phyloP scores from a whole-genome alignment of 2,113 vertebrate species.

The Urocitellus parryii region DNA sequence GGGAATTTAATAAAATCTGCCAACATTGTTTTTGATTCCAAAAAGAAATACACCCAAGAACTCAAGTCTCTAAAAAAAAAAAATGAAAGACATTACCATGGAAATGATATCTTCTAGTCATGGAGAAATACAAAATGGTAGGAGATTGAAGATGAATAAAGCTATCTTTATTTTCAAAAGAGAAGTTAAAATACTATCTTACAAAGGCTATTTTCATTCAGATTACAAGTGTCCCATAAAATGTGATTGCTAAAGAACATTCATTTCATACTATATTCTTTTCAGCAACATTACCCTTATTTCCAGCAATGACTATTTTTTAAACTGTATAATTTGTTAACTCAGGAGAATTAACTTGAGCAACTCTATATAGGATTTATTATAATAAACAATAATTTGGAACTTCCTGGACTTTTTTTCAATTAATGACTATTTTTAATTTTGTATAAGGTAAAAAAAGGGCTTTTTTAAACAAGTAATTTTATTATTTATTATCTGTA shows the following conservation, averaged over 20 bases:
- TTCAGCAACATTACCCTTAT: neutral
- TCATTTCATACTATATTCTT: conserved; percentile 48
- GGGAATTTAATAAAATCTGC: neutral
- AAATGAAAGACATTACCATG: neutral
- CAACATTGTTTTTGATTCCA: neutral
- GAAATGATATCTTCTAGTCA: neutral
- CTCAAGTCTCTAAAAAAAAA: neutral
- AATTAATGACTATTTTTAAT: conserved; percentile 60
- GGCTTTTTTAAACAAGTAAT: neutral
- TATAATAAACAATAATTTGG: conserved; percentile 53
- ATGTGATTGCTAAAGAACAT: neutral
- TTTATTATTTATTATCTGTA: conserved; percentile 7
- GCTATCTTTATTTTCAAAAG: neutral
- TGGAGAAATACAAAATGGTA: neutral
- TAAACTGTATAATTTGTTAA: conserved; percentile 35
- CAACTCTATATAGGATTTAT: conserved; percentile 47
- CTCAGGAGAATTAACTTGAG: conserved; percentile 34
- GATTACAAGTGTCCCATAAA: neutral
- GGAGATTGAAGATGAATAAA: neutral
- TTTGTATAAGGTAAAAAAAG: conserved; percentile 57
- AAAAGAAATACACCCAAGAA: neutral
- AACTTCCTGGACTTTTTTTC: conserved; percentile 58
- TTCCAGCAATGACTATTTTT: conserved; percentile 55
- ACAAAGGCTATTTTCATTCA: conserved; percentile 1
- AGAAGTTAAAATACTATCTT: neutral